Percentiles rank a stretch among this genome's conserved stretches.
These are phyloP conservation scores for Chirona hameri DNA, from an alignment of 2,888 invertebrate species.

Conservation along the genomic window DNA sequence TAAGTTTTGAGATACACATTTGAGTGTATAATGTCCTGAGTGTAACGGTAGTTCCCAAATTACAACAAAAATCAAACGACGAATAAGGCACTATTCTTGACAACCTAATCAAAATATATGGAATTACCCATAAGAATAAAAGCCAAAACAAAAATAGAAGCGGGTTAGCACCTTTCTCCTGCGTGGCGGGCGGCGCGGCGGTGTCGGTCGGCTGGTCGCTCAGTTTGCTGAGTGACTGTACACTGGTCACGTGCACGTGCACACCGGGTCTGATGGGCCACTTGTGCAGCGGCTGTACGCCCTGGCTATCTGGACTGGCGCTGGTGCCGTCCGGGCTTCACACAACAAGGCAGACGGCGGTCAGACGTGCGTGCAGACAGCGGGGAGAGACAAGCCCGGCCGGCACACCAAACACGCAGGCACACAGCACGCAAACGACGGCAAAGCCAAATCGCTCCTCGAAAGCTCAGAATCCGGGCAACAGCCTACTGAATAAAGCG, in stretches of 20 bases:
- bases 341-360: not conserved
- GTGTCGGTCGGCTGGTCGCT: not conserved
- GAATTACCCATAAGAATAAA: too few species aligned
- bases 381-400: not conserved
- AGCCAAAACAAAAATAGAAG: not conserved
- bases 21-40: too few species aligned
- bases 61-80: too few species aligned
- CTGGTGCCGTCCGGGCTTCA: not conserved
- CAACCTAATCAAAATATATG: too few species aligned
- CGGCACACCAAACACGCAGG: not conserved
- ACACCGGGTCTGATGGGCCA: slow-evolving; percentile 88
- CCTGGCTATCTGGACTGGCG: not conserved
- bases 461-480: too few species aligned
- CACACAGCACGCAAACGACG: not conserved
- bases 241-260: slow-evolving; percentile 79
- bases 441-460: not conserved
- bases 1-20: too few species aligned
- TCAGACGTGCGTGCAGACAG: not conserved
- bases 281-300: slow-evolving; percentile 51
- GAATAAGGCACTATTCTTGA: too few species aligned
- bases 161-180: not conserved
- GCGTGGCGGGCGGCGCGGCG: not conserved
- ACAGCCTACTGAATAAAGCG: too few species aligned
- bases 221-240: slow-evolving; percentile 58
- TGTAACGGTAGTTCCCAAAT: too few species aligned